A percentile compares a stretch with the other conserved stretches of the same genome.
Conservation (phyloP, 2,797 vertebrate species). For the Diglossa cyanea region DNA sequence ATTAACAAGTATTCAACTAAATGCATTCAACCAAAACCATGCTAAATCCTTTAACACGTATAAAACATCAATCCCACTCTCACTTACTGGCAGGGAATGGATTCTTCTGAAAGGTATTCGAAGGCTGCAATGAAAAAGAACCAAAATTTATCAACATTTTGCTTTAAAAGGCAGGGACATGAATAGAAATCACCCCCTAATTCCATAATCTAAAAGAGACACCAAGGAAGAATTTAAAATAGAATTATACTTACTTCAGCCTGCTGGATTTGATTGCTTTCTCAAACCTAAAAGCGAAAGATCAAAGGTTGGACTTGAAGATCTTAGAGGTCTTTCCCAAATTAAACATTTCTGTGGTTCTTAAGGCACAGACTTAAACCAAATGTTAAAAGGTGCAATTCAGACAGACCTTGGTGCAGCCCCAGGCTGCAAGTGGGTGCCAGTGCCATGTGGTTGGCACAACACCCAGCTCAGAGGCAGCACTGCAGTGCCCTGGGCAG, state of each 20-base stretch:
- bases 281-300: constrained; percentile 75
- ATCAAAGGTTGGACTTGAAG: not conserved
- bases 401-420: accelerated
- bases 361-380: accelerated
- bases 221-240: not conserved
- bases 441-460: not conserved
- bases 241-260: constrained; percentile 43
- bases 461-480: not conserved
- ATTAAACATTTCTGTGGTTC: not conserved
- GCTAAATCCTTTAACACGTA: not conserved
- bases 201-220: not conserved
- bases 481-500: not conserved
- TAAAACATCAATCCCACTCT: not conserved
- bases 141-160: not conserved
- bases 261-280: constrained; percentile 74
- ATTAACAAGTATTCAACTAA: not conserved
- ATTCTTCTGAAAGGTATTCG: constrained; percentile 86
- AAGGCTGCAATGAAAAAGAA: constrained; percentile 50
- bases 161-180: not conserved
- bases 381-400: not conserved
- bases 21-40: not conserved
- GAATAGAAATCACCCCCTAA: not conserved
- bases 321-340: not conserved
- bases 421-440: not conserved
- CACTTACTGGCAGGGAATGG: constrained; percentile 88